Evolutionary conservation across 1,140 invertebrate species (phyloP).

Genomic region (Drosophila kepulauana): DNA sequence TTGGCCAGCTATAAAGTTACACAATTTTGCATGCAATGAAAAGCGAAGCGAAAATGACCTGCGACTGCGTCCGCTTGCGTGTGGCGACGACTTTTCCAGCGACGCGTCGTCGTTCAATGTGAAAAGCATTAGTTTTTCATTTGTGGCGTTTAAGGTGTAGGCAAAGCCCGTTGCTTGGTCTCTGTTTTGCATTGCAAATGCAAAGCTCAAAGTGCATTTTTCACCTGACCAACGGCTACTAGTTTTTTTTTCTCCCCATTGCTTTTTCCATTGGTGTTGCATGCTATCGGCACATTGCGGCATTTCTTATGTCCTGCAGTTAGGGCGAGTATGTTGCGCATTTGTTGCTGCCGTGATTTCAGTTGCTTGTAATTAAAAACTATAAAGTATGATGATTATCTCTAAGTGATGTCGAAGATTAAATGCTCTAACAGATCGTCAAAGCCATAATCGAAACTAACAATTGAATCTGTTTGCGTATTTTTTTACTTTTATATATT

Average conservation of each 20-base stretch:
- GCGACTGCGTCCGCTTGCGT: constrained; percentile 28
- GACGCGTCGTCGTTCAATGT: constrained; percentile 26
- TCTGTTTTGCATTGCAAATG: constrained; percentile 50
- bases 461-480: not conserved
- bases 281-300: constrained; percentile 42
- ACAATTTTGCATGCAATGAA: constrained; percentile 33
- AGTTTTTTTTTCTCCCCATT: not conserved
- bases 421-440: not conserved
- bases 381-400: constrained; percentile 10
- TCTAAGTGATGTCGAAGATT: not conserved
- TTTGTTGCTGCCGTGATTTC: constrained; percentile 27
- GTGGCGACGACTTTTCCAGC: constrained; percentile 23
- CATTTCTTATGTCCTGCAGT: constrained; percentile 37
- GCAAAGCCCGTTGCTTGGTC: constrained; percentile 9
- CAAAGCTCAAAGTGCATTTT: constrained; percentile 46
- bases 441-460: not conserved
- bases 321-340: constrained; percentile 35
- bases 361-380: constrained; percentile 31
- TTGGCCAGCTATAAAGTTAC: constrained; percentile 20
- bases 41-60: constrained; percentile 15
- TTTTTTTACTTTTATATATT: not conserved
- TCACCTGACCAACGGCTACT: constrained; percentile 36
- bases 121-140: constrained; percentile 59
- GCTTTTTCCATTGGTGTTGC: constrained; percentile 14
- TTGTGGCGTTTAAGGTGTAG: constrained; percentile 43